Percentiles rank a stretch among this genome's conserved stretches.
phyloP scores from a whole-genome alignment of 2,797 vertebrate genomes.

The Botia almorhae region DNA sequence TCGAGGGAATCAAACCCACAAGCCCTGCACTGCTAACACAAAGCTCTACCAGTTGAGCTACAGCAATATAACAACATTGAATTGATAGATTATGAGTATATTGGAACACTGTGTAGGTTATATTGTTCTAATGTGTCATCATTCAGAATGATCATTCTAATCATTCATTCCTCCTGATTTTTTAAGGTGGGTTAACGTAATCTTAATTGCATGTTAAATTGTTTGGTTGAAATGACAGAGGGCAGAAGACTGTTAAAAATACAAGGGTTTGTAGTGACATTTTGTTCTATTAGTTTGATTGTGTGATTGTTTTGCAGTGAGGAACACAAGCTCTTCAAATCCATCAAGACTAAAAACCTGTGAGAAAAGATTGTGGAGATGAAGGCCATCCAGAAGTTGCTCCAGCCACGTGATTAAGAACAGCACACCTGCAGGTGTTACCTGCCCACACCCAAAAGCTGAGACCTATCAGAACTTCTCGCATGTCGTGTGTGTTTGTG shows the following conservation, averaged over 20 bases:
- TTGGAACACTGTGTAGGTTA: no score
- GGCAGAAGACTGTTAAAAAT: constrained; percentile 26
- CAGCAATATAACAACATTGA: no score
- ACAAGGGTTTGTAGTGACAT: constrained; percentile 50
- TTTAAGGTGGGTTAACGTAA: background rate
- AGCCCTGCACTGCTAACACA: no score
- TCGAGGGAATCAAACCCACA: no score
- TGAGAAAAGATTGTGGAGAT: constrained; percentile 85
- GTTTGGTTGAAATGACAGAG: constrained; percentile 43
- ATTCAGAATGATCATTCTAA: no score
- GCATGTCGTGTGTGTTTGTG: constrained; percentile 64
- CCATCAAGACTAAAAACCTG: constrained; percentile 89
- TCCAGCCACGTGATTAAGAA: constrained; percentile 42
- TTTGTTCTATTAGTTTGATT: constrained; percentile 24
- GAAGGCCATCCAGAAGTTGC: constrained; percentile 76
- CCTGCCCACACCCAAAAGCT: constrained; percentile 43
- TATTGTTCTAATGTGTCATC: no score
- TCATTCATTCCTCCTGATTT: constrained; percentile 22
- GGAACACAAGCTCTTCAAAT: constrained; percentile 90
- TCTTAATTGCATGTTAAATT: constrained; percentile 52
- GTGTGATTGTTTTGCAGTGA: constrained; percentile 77
- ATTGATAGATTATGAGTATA: no score
- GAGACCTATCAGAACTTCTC: constrained; percentile 62
- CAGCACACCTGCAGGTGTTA: no score
- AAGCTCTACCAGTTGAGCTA: no score